Evolutionary conservation across 1,140 invertebrate species (phyloP).

Genomic region (Cyrtorhinus lividipennis): DNA sequence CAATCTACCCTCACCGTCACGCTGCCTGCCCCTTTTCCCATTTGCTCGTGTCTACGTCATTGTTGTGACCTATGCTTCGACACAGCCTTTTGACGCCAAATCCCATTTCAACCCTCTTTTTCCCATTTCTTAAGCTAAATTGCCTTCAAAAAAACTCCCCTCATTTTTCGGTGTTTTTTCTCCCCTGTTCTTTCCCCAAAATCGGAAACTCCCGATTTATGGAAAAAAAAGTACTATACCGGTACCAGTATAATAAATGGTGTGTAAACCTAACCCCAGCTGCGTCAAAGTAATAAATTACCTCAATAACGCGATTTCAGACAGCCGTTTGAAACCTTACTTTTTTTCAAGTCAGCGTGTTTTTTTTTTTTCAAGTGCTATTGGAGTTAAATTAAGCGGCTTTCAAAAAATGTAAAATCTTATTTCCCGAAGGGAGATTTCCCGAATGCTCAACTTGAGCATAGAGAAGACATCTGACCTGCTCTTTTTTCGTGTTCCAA

Average conservation of each 20-base stretch:
- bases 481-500: too few relatives aligned
- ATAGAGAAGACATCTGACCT: too few relatives aligned
- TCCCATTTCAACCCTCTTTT: background rate
- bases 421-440: too few relatives aligned
- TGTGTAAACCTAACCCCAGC: background rate
- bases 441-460: too few relatives aligned
- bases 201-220: background rate
- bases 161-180: background rate
- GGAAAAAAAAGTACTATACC: background rate
- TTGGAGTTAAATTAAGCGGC: too few relatives aligned
- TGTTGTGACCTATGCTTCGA: background rate
- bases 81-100: background rate
- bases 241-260: background rate
- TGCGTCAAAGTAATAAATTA: background rate
- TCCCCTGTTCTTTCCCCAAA: background rate
- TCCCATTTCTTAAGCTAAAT: background rate
- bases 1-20: background rate
- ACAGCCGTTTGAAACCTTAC: background rate
- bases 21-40: background rate
- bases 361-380: too few relatives aligned
- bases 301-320: too few relatives aligned
- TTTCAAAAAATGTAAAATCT: too few relatives aligned
- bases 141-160: background rate
- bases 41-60: background rate
- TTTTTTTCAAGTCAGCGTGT: background rate